Evolutionary conservation across 2,797 vertebrate genomes (phyloP), one percentile per base, ranked within the genome.

Genomic region (Astyanax mexicanus): DNA sequence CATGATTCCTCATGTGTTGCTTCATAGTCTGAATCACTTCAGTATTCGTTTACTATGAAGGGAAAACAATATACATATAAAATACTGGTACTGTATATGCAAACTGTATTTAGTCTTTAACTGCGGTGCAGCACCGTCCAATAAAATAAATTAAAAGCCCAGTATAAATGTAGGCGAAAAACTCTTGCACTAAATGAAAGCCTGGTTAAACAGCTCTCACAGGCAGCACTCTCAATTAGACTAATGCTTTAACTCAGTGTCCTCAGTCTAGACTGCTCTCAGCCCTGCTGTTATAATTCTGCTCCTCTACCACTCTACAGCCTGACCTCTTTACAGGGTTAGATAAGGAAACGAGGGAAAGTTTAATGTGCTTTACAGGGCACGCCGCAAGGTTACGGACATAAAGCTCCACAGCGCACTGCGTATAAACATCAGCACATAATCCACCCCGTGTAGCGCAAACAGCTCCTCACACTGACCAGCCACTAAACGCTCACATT

Each of bases 201-300:
- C 27, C 32, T 10, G 27, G 6, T 54, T 32, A n/a, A 32, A 57
- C 54, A 35, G 52, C 52, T 27, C 52, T 13, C 52, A 55, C 12
- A 52, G 52, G 52, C 52, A 13, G 27, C 27, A 17, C 7, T 57
- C 27, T 57, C 54, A 57, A 57, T 57, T 57, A 57, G 27, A 57
- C 27, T 57, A 57, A 57, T 57, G 54, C 29, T 35, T 57, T 32
- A 29, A 32, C 25, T 54, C 51, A 15, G 27, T 0, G 27, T 9
- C 29, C 52, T 55, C 27, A 57, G 54, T 35, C 54, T 57, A 35
- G 15, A 32, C 54, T 57, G 54, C 25, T 6, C 25, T 17, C 54
- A 32, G 27, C 27, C 29, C 15, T 32, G 23, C 52, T 55, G 23
- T 55, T 55, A 17, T 57, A 55, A 55, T 55, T 55, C 52, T 27